phyloP scores from a whole-genome alignment of 1,140 invertebrate genomes.

The Ceratosolen fusciceps region DNA sequence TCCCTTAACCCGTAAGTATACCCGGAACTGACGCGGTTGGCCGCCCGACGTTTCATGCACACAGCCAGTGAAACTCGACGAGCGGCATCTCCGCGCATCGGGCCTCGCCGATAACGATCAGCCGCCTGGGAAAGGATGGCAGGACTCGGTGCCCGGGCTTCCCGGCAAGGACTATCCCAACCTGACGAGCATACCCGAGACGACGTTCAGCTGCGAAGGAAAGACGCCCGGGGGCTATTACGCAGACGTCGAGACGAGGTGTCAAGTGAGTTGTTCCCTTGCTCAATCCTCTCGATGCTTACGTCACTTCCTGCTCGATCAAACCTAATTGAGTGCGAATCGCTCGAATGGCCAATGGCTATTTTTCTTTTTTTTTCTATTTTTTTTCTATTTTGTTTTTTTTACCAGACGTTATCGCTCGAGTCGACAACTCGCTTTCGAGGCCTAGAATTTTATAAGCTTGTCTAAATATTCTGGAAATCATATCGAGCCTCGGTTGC shows the following conservation, averaged over 20 bases:
- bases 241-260: conserved; percentile 73
- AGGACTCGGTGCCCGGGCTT: conserved; percentile 71
- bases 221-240: conserved; percentile 76
- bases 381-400: no score
- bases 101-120: neutral
- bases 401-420: no score
- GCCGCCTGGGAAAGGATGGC: conserved; percentile 45
- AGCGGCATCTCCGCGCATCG: conserved; percentile 8
- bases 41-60: neutral
- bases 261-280: conserved; percentile 67
- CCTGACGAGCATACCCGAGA: conserved; percentile 72
- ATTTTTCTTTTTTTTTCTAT: no score
- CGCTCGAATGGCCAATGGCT: no score
- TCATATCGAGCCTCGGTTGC: no score
- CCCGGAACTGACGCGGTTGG: neutral
- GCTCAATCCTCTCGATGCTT: no score
- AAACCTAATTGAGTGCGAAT: no score
- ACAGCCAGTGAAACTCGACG: conserved; percentile 31
- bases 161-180: conserved; percentile 73
- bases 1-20: neutral
- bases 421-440: no score
- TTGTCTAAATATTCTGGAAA: no score
- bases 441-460: no score
- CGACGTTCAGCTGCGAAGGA: conserved; percentile 74
- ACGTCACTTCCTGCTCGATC: neutral